Conservation (phyloP, 2,797 vertebrate species). For the Geotrypetes seraphini region DNA sequence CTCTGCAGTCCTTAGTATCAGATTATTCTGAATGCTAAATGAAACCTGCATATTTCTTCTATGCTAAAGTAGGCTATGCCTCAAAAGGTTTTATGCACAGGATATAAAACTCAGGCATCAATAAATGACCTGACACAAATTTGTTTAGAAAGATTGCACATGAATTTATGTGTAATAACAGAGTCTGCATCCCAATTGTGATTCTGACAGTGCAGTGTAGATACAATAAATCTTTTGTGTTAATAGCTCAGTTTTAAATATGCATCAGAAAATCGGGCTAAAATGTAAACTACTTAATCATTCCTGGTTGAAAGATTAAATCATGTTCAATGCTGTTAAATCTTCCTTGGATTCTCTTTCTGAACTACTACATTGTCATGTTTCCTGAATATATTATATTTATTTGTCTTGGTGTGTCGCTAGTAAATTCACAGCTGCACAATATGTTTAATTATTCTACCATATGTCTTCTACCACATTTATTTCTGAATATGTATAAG, state of each 20-base stretch:
- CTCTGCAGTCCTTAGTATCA: no score
- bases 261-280: background rate
- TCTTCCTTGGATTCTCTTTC: background rate
- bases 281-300: background rate
- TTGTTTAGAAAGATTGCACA: background rate
- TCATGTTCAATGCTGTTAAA: background rate
- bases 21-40: no score
- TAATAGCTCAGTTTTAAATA: conserved; percentile 1
- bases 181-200: background rate
- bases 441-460: background rate
- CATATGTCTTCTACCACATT: background rate
- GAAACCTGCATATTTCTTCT: no score
- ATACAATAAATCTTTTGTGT: background rate
- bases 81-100: background rate
- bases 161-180: background rate
- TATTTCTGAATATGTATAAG: background rate
- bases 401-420: background rate
- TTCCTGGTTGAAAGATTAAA: conserved; percentile 3
- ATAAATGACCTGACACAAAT: background rate
- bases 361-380: background rate
- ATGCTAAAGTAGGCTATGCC: background rate
- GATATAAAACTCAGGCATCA: background rate
- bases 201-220: background rate
- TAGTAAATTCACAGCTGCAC: background rate
- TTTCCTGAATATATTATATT: background rate